Evolutionary conservation across 2,888 invertebrate species (phyloP), one percentile per base, ranked within the genome.

Genomic region (Microctonus hyperodae): DNA sequence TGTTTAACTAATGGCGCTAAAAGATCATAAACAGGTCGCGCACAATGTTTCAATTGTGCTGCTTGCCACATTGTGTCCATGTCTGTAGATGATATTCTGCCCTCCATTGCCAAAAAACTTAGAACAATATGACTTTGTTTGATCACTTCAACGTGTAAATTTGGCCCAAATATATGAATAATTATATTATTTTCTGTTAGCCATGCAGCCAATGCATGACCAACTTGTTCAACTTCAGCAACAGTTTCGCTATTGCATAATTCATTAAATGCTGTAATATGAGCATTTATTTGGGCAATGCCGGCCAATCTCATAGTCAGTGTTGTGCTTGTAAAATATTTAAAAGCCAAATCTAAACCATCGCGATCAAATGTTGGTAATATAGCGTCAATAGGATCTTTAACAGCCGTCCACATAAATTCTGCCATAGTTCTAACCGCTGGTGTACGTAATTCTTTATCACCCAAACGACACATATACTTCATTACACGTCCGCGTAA

Each of bases 161-260:
- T 97, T 33, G 97, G 97, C n/a, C 97, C 97, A 86, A 97, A 97
- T 68, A 97, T 90, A 82, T 97, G 96, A 76, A 95, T 92, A 74
- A 97, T 93, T 70, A 97, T 95, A 81, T 93, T 94, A 83, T 95
- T 93, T 72, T 89, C 90, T 0, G 94, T 91, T 22, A 97, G 86
- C 97, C 97, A 97, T 73, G 92, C 90, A 0, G 95, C 95, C 73
- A 97, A 88, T 74, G 90, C 91, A 73, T 93, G 91, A 0, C 94
- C 95, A 35, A 94, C 91, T 31, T 92, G 86, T 79, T 96, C 96
- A 0, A 93, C 93, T 79, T 96, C 95, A 0, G 93, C 90, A 1
- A 94, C 89, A 0, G 93, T 92, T 78, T 95, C 96, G 35, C 93
- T 95, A 62, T 95, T 94, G 80, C 95, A 94, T 66, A 96, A 88